Base-by-base conservation (phyloP, 2,797 vertebrate species). In the Hybognathus amarus region DNA sequence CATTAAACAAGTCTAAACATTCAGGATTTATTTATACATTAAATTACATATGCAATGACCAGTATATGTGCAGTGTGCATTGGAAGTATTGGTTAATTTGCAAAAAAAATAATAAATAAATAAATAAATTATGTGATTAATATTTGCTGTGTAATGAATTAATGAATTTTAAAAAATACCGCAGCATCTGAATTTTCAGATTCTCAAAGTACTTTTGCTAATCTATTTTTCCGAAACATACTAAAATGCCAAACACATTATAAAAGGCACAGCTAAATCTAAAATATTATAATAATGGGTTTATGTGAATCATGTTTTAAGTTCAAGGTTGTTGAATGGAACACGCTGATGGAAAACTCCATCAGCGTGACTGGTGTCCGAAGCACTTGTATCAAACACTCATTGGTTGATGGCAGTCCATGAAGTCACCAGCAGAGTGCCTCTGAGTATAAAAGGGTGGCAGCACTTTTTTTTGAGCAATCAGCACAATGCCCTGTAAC, bases 1-100 rank as follows among this genome's bases (percentile, higher is more conserved):
- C 33, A 40, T 59, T 61, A 77, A 77, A 77, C 56, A 63, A 61
- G 75, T 63, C 38, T 45, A 63, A 77, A 77, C 75, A 77, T 13
- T 77, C 10, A 18, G 10, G 6, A 42, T 45, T 30, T 63, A 77
- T 42, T 63, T 59, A 27, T 20, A 2, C 1, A 42, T 61, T 45
- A 61, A 45, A 40, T 27, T 76, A 27, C 13, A 56, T 20, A 61
- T 22, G 61, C 30, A 76, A 18, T 63, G 1, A 63, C 4, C 36
- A 45, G 8, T 45, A 30, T 12, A 66, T 66, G 36, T 40, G 9
- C 15, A 36, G 17, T 36, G 64, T 38, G 63, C 63, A 20, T 36
- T 36, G 17, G 6, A 66, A 36, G 30, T 17, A 66, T 64, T 2
- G 33, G 7, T 4, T 8, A 59, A 59, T 24, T 5, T 24, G 11